Percentiles rank a stretch among this genome's conserved stretches.
phyloP scores from a whole-genome alignment of 23 tunicate species.

The Trididemnum clinides region DNA sequence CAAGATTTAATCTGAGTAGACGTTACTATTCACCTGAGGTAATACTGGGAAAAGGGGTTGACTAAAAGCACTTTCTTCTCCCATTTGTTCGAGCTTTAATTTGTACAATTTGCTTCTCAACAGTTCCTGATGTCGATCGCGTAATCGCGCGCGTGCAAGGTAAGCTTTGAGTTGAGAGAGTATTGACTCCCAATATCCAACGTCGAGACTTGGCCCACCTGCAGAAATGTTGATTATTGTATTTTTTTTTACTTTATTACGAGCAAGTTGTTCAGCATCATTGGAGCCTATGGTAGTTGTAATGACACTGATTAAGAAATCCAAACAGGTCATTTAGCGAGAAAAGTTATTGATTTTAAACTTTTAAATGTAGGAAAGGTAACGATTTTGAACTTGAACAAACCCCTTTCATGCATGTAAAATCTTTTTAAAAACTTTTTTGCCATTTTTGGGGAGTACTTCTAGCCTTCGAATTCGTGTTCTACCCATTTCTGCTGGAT shows the following conservation, averaged over 20 bases:
- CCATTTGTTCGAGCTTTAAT: conserved; percentile 79
- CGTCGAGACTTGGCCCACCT: conserved; percentile 91
- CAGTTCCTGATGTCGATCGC: conserved; percentile 89
- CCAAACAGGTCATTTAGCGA: too few relatives aligned
- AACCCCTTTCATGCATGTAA: too few relatives aligned
- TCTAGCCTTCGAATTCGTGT: too few relatives aligned
- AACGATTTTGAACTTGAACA: too few relatives aligned
- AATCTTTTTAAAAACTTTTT: too few relatives aligned
- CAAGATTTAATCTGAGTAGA: not conserved
- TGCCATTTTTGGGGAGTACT: too few relatives aligned
- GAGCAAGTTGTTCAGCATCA: not conserved
- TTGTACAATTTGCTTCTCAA: conserved; percentile 69
- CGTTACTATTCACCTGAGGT: conserved; percentile 1
- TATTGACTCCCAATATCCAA: conserved; percentile 94
- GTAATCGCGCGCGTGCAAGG: conserved; percentile 81
- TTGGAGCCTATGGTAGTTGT: too few relatives aligned
- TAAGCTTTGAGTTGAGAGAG: conserved; percentile 73
- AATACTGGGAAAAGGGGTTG: conserved; percentile 28
- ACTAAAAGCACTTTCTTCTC: conserved; percentile 45
- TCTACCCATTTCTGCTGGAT: too few relatives aligned
- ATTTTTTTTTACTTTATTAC: not conserved
- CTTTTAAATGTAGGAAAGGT: too few relatives aligned
- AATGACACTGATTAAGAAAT: not conserved
- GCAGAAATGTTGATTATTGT: too few relatives aligned
- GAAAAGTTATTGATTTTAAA: too few relatives aligned